Evolutionary conservation across 2,888 invertebrate species (phyloP).

Genomic region (Fragum whitleyi): DNA sequence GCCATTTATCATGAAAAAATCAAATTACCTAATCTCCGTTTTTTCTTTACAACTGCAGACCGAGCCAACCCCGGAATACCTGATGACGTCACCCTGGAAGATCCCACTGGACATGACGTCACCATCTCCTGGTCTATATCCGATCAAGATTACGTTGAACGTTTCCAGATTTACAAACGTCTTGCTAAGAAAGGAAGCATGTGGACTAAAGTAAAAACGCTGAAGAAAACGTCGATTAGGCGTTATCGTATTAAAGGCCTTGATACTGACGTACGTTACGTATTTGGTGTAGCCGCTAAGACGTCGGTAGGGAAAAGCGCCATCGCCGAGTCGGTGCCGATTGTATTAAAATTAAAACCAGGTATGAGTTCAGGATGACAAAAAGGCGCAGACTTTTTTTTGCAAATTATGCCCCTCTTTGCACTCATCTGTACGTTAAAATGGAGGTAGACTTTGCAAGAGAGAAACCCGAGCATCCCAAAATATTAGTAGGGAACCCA

Average conservation of each 20-base stretch:
- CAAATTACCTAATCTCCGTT: too few relatives aligned
- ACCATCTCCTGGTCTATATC: slow-evolving; percentile 33
- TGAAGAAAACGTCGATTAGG: neutral
- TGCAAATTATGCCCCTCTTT: too few relatives aligned
- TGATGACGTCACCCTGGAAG: slow-evolving; percentile 32
- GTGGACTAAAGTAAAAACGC: slow-evolving; percentile 33
- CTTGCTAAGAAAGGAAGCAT: slow-evolving; percentile 1
- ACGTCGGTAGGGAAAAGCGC: slow-evolving; percentile 35
- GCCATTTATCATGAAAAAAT: too few relatives aligned
- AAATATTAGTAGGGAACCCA: too few relatives aligned
- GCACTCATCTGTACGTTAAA: too few relatives aligned
- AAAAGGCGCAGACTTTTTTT: too few relatives aligned
- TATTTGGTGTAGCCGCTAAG: slow-evolving; percentile 48
- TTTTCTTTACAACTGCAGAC: too few relatives aligned
- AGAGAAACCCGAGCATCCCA: too few relatives aligned
- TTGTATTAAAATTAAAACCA: slow-evolving; percentile 36
- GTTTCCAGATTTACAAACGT: slow-evolving; percentile 10
- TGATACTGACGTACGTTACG: slow-evolving; percentile 31
- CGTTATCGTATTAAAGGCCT: slow-evolving; percentile 21
- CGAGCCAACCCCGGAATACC: slow-evolving; percentile 30
- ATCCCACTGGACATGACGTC: slow-evolving; percentile 25
- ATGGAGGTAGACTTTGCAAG: too few relatives aligned
- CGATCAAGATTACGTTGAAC: neutral
- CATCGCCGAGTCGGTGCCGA: slow-evolving; percentile 44
- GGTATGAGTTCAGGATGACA: slow-evolving; percentile 32